These are phyloP conservation scores for Drosophila eohydei DNA, from an alignment of 2,888 invertebrate species.

Conservation along the genomic window DNA sequence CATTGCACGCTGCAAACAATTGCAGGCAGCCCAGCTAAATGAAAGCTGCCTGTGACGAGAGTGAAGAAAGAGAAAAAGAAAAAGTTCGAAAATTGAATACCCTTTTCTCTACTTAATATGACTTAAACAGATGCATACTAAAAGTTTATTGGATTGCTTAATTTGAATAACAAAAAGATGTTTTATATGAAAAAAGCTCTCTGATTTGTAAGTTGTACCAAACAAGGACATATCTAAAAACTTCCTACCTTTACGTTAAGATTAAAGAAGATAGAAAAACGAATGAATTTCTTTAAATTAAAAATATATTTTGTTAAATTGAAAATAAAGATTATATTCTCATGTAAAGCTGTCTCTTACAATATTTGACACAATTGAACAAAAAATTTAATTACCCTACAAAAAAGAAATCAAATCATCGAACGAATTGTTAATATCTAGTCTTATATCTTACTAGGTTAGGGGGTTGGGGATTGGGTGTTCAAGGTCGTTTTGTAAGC, in stretches of 20 bases:
- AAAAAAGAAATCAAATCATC: slow-evolving; percentile 6
- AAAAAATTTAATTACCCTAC: background rate
- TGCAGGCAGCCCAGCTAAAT: slow-evolving; percentile 38
- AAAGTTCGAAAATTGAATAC: slow-evolving; percentile 23
- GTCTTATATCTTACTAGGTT: background rate
- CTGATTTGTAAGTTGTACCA: background rate
- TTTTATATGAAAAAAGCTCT: background rate
- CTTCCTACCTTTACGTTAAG: background rate
- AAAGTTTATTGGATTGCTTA: background rate
- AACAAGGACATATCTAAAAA: background rate
- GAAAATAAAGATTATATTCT: background rate
- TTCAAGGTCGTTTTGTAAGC: slow-evolving; percentile 13
- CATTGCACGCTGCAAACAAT: slow-evolving; percentile 40
- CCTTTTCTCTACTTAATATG: background rate
- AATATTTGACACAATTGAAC: background rate
- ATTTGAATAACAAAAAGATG: background rate
- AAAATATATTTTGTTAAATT: background rate
- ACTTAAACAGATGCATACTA: background rate
- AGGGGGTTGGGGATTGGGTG: background rate
- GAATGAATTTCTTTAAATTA: background rate
- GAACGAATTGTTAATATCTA: slow-evolving; percentile 4
- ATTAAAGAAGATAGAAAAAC: background rate
- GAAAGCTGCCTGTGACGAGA: slow-evolving; percentile 77
- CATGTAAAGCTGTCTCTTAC: background rate
- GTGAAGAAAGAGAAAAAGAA: slow-evolving; percentile 30